Evolutionary conservation across 1,140 invertebrate species (phyloP).

Genomic region (Leptinotarsa defecta): DNA sequence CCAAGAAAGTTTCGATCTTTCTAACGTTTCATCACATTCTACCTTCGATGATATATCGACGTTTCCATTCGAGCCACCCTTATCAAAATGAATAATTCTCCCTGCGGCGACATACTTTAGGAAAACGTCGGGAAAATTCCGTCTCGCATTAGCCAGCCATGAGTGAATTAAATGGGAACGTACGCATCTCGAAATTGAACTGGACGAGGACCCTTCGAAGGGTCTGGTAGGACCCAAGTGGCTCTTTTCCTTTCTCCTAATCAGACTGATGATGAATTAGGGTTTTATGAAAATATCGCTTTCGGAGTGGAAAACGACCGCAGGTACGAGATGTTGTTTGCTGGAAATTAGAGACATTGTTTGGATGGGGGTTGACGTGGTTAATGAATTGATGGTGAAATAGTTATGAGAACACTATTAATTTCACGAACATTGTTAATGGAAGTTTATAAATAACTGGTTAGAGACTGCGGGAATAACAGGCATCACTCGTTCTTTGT

Average conservation of each 20-base stretch:
- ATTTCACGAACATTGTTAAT: no score
- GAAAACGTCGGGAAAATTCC: not conserved
- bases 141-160: not conserved
- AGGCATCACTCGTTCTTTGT: no score
- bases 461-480: no score
- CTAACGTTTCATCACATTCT: not conserved
- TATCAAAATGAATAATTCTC: slow-evolving; percentile 4
- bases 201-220: slow-evolving; percentile 7
- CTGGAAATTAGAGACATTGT: not conserved
- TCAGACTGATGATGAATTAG: not conserved
- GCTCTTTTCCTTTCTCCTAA: slow-evolving; percentile 3
- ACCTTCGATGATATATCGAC: not conserved
- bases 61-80: not conserved
- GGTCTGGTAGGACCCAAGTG: not conserved
- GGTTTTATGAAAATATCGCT: not conserved
- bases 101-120: slow-evolving; percentile 2
- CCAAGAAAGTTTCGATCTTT: not conserved
- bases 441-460: no score
- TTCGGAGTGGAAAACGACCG: not conserved
- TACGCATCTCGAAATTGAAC: not conserved
- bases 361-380: not conserved
- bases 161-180: slow-evolving; percentile 8
- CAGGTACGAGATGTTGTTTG: not conserved
- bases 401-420: no score
- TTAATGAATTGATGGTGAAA: not conserved